A percentile compares a stretch with the other conserved stretches of the same genome.
Conservation (phyloP, 2,113 vertebrate species). For the Phasianus colchicus region DNA sequence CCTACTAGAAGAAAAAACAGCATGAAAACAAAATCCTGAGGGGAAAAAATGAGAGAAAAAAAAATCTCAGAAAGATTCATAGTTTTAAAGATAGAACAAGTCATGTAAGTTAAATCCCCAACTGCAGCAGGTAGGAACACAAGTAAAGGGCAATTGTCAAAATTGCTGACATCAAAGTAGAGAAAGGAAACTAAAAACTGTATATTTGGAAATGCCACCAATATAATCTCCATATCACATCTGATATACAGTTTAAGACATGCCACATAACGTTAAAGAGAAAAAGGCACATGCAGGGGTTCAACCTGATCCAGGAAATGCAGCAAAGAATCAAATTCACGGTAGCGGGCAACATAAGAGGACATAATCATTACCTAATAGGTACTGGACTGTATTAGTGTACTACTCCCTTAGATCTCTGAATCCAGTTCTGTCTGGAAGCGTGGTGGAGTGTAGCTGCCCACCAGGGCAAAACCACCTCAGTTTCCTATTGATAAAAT, state of each 20-base stretch:
- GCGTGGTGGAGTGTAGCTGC: neutral
- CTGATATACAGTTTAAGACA: neutral
- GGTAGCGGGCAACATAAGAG: neutral
- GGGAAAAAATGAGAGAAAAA: neutral
- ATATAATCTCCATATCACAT: neutral
- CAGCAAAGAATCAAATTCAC: neutral
- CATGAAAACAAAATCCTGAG: neutral
- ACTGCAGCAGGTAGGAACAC: neutral
- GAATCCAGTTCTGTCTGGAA: neutral
- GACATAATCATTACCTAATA: neutral
- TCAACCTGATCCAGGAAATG: accelerated
- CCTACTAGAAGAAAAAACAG: neutral
- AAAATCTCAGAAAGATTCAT: neutral
- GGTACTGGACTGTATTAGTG: accelerated
- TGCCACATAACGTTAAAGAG: neutral
- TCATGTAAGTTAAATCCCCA: neutral
- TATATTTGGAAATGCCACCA: neutral
- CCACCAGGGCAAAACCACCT: neutral
- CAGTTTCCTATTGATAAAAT: neutral
- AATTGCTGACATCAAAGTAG: neutral
- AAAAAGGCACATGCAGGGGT: neutral
- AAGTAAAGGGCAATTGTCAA: conserved; percentile 43
- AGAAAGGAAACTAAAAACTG: neutral
- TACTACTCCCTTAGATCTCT: accelerated
- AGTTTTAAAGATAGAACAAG: neutral